Conservation (phyloP, 2,888 invertebrate genomes). For the Patella ulyssiponensis region DNA sequence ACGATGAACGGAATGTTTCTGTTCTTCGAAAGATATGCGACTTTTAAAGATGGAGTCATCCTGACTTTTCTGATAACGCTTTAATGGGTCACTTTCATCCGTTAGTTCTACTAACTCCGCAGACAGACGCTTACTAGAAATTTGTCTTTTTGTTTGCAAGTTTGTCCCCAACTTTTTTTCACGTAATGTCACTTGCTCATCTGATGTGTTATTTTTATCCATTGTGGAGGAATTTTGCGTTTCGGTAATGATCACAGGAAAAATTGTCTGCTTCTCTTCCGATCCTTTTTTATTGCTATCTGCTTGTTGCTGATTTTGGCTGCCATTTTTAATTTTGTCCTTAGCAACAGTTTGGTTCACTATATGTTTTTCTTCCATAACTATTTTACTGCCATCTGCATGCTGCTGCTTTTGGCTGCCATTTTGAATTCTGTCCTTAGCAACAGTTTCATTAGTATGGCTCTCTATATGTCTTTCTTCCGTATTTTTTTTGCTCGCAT, state of each 20-base stretch:
- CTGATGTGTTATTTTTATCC: not conserved
- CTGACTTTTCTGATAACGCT: conserved; percentile 74
- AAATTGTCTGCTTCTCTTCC: not conserved
- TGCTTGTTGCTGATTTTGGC: not conserved
- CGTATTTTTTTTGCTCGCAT: not conserved
- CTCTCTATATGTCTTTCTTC: not conserved
- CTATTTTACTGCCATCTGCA: not conserved
- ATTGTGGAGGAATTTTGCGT: not conserved
- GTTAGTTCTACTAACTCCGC: conserved; percentile 45
- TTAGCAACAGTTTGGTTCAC: not conserved
- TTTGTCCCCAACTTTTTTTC: too few relatives aligned
- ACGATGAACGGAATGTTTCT: conserved; percentile 72
- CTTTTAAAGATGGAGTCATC: conserved; percentile 69
- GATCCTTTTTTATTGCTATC: not conserved
- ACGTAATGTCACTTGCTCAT: too few relatives aligned
- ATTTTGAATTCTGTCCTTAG: not conserved
- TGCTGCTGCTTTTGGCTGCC: not conserved
- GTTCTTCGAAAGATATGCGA: conserved; percentile 36
- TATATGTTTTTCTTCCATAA: not conserved
- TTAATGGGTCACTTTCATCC: conserved; percentile 81
- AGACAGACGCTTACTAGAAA: conserved; percentile 13
- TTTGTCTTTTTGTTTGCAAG: not conserved
- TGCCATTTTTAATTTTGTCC: not conserved
- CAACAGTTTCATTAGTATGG: not conserved
- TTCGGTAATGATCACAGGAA: not conserved